phyloP scores from a whole-genome alignment of 2,888 invertebrate genomes.

The Amorpha juglandis region DNA sequence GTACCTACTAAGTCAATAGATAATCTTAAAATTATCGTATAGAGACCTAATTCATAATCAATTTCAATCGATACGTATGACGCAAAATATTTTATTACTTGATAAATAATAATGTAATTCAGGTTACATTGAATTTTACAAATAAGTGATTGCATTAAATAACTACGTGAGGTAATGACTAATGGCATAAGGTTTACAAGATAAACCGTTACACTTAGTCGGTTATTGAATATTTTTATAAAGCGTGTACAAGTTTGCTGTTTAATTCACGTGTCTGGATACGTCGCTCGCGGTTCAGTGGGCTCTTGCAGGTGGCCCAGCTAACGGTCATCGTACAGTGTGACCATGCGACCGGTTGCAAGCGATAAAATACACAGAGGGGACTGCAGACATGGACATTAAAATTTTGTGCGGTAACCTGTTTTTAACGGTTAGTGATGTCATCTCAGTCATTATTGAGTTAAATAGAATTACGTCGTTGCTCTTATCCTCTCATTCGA shows the following conservation, averaged over 20 bases:
- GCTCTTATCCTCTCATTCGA: slow-evolving; percentile 10
- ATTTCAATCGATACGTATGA: not conserved
- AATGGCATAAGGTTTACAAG: not conserved
- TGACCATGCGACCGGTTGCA: slow-evolving; percentile 51
- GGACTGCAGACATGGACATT: slow-evolving; percentile 45
- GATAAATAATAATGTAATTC: not conserved
- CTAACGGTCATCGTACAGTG: slow-evolving; percentile 72
- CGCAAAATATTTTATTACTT: not conserved
- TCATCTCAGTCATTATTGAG: slow-evolving; percentile 33
- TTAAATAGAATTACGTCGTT: slow-evolving; percentile 34
- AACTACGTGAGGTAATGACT: not conserved
- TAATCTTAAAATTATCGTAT: not conserved
- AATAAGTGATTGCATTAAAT: not conserved
- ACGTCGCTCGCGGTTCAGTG: slow-evolving; percentile 79
- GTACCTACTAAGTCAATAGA: not conserved
- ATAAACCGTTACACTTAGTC: slow-evolving; percentile 9
- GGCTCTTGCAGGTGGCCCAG: slow-evolving; percentile 76
- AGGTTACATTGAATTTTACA: not conserved
- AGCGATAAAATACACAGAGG: slow-evolving; percentile 46
- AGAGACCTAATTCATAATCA: not conserved
- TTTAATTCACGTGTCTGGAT: slow-evolving; percentile 58
- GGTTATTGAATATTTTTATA: slow-evolving; percentile 21
- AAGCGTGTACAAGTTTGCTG: slow-evolving; percentile 45
- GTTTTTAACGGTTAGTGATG: slow-evolving; percentile 46
- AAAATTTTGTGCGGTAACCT: slow-evolving; percentile 52